Evolutionary conservation across 1,140 invertebrate genomes (phyloP), one percentile per base, ranked within the genome.

Genomic region (Polypedilum vanderplanki): DNA sequence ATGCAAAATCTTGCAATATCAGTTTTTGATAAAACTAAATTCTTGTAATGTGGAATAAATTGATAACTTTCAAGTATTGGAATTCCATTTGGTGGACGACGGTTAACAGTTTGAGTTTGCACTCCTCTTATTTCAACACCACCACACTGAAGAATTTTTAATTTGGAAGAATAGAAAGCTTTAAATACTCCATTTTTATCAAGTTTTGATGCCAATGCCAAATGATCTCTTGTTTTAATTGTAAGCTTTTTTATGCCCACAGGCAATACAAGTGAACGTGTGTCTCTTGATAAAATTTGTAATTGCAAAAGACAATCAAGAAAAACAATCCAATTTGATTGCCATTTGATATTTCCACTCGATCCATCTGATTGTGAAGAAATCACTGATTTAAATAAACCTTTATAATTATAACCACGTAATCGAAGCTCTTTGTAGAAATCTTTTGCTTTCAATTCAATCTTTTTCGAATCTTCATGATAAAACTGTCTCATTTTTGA

Each of bases 261-360:
- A 1, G 96, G 96, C 0, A 98, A 88, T 78, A 89, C 89, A 0
- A 98, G 86, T 18, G 88, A 86, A 76, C 91, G 83, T 0, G 90
- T 89, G 77, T 94, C 91, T n/a, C 87, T 83, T 33, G 87, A 87
- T 0, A 97, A 79, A 73, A 97, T 90, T 76, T 91, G 88, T 76
- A 97, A 88, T 81, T 98, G 96, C 17, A 98, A 83, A 89, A 98
- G 92, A 17, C 91, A 94, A 81, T 98, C 96, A 86, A 98, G 89
- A 81, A 96, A 98, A 0, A 94, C 88, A 0, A 96, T 89, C 94
- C 94, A 98, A 81, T 97, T 96, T 15, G 83, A 82, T 12, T 57
- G 2, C 93, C 93, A 95, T 40, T 78, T 77, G 0, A 90, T 82
- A 18, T 80, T 80, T 17, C 88, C 90, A 81, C 75, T 83, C 73